Percentiles rank a stretch among this genome's conserved stretches.
Evolutionary conservation across 2,797 vertebrate species (phyloP).

Genomic region (Anas bernieri): DNA sequence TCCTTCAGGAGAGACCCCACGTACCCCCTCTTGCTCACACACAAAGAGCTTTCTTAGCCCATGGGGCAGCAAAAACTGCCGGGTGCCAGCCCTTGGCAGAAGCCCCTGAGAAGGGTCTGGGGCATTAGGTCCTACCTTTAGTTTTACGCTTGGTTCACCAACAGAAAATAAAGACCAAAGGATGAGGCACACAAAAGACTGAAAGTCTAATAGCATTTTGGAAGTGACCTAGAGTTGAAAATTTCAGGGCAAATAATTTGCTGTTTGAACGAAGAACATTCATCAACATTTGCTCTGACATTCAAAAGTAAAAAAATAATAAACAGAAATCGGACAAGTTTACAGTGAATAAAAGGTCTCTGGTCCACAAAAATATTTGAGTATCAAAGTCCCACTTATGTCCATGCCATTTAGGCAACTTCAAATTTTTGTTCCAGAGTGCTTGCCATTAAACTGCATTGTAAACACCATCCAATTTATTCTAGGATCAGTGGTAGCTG

Average conservation of each 20-base stretch:
- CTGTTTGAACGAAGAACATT: neutral
- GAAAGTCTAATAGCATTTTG: neutral
- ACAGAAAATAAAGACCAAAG: neutral
- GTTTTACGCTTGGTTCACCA: neutral
- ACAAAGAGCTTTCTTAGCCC: neutral
- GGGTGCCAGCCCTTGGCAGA: neutral
- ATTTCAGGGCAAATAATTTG: neutral
- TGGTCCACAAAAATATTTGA: neutral
- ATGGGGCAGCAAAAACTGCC: too few species aligned
- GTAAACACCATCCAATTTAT: neutral
- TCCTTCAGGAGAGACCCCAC: neutral
- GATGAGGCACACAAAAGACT: neutral
- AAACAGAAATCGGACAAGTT: neutral
- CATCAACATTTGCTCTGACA: neutral
- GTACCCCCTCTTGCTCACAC: fast-evolving
- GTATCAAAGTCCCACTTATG: neutral
- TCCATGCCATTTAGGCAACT: neutral
- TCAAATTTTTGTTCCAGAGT: neutral
- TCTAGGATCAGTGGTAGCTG: neutral
- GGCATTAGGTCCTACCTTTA: fast-evolving
- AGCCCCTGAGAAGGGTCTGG: neutral
- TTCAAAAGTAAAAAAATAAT: neutral
- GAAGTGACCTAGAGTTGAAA: neutral
- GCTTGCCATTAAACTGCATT: neutral
- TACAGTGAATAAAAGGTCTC: neutral